Evolutionary conservation across 2,797 vertebrate species (phyloP).

Genomic region (Argyrosomus regius): DNA sequence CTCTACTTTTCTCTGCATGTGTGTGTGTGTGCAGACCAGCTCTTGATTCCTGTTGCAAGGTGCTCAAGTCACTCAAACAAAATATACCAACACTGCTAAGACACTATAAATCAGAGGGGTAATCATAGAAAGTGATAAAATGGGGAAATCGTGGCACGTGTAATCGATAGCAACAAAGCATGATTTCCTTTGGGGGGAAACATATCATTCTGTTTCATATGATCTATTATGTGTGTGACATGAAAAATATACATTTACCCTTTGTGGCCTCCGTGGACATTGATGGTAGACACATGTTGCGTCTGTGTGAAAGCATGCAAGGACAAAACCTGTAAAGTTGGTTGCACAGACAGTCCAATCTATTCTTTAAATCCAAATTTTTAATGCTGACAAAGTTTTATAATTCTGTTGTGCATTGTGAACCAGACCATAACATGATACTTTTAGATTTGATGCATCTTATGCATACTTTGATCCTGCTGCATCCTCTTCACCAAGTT

Average conservation of each 20-base stretch:
- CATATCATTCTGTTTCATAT: constrained; percentile 53
- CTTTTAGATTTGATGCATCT: not conserved
- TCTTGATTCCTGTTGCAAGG: constrained; percentile 27
- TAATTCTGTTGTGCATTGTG: not conserved
- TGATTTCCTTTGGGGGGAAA: constrained; percentile 46
- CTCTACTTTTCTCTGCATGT: not conserved
- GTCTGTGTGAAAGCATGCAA: constrained; percentile 15
- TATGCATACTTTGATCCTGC: not conserved
- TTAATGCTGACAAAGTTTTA: not conserved
- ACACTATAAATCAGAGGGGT: constrained; percentile 62
- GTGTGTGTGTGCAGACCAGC: not conserved
- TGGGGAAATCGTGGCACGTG: constrained; percentile 49
- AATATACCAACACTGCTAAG: constrained; percentile 46
- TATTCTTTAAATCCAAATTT: not conserved
- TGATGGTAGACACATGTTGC: not conserved
- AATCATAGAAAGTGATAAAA: constrained; percentile 70
- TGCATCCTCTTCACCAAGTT: not conserved
- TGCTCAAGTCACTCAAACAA: constrained; percentile 54
- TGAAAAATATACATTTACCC: constrained; percentile 65
- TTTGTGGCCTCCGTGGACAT: constrained; percentile 22
- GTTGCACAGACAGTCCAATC: constrained; percentile 6
- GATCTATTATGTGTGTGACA: constrained; percentile 55
- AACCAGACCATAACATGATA: not conserved
- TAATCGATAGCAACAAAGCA: constrained; percentile 60
- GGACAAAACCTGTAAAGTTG: not conserved